Evolutionary conservation across 2,888 invertebrate genomes (phyloP), one percentile per base, ranked within the genome.

Genomic region (Laspeyria flexula): DNA sequence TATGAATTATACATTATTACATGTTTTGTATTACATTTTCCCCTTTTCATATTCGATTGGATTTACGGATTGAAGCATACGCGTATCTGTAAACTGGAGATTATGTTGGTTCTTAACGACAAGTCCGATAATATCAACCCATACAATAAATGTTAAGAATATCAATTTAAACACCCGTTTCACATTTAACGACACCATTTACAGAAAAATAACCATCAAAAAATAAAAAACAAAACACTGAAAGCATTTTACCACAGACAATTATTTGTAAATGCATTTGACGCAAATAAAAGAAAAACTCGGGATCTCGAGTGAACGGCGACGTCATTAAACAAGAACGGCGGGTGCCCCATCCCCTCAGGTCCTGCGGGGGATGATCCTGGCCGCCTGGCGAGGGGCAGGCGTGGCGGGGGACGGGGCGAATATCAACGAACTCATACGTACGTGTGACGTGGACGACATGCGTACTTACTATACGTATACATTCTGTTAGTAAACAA

Each of bases 381-480:
- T 76, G 76, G n/a, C n/a, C n/a, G n/a, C n/a, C n/a, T n/a, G n/a
- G n/a, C n/a, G n/a, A n/a, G n/a, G n/a, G n/a, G n/a, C n/a, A n/a
- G n/a, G 64, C 58, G 58, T 60, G 66, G 58, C 63, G 53, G 50
- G 65, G 62, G 66, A 60, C 62, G 58, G 68, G 85, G 75, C 60
- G 85, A 83, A 86, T 87, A 90, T 90, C 88, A 90, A 91, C 91
- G 90, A 89, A 89, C 90, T 88, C 90, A 85, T 86, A 85, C 78
- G 82, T 83, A 83, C 85, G 87, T 83, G 84, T 85, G 88, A 84
- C 84, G 88, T 84, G 79, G 77, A 79, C 83, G 51, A 45, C 45
- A 52, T 40, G 83, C 79, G 77, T 73, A 80, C 75, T 70, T 81
- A 82, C 81, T 69, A 75, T 74, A 71, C n/a, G 76, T 83, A 81